Percentiles rank a stretch among this genome's conserved stretches.
Conservation (phyloP, 1,140 invertebrate genomes). For the Polyergus mexicanus region DNA sequence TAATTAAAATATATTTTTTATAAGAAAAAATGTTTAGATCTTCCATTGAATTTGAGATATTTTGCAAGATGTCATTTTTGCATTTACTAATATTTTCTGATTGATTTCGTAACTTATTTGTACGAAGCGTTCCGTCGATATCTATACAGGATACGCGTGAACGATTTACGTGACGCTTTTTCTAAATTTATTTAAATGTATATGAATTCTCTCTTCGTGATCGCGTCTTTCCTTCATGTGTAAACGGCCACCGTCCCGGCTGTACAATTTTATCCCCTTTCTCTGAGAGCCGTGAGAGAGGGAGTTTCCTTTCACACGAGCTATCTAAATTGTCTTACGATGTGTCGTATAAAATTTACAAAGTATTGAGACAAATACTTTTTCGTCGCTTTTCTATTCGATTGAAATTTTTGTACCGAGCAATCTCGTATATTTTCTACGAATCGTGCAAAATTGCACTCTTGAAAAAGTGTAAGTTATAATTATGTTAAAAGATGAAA, state of each 20-base stretch:
- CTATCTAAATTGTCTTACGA: slow-evolving; percentile 24
- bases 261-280: slow-evolving; percentile 54
- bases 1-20: neutral
- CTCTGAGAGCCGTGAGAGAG: neutral
- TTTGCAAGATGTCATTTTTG: neutral
- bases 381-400: neutral
- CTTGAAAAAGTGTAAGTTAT: neutral
- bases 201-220: slow-evolving; percentile 17
- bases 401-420: neutral
- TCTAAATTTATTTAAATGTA: slow-evolving; percentile 24
- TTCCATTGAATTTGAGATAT: neutral
- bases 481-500: neutral
- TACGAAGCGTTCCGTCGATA: neutral
- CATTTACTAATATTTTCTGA: neutral
- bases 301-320: neutral
- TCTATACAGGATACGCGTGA: slow-evolving; percentile 1
- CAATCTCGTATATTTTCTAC: neutral
- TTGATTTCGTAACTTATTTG: neutral
- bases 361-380: neutral
- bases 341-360: neutral
- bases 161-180: slow-evolving; percentile 48
- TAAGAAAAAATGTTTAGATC: slow-evolving; percentile 3
- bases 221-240: slow-evolving; percentile 26
- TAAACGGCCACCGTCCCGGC: neutral
- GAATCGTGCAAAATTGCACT: slow-evolving; percentile 6